Conservation (phyloP, 2,888 invertebrate genomes). For the Boloria euphrosyne region DNA sequence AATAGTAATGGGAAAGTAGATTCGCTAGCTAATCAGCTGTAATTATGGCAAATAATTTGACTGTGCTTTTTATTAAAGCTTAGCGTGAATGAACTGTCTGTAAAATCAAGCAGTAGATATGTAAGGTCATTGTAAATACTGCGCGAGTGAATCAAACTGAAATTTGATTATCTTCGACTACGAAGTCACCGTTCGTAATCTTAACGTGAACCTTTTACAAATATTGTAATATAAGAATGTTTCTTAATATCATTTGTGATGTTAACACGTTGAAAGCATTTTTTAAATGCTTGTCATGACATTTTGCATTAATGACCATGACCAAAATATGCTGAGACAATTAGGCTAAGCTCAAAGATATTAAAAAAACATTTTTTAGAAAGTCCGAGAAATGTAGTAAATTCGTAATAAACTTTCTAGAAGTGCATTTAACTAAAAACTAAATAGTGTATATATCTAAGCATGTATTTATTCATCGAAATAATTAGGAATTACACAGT, state of each 20-base stretch:
- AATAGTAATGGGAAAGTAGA: conserved; percentile 9
- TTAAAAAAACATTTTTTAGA: too few species aligned
- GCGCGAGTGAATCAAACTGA: conserved; percentile 17
- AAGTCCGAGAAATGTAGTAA: too few species aligned
- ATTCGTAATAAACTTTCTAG: too few species aligned
- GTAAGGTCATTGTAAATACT: conserved; percentile 33
- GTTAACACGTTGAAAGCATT: background rate
- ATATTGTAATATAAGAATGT: conserved; percentile 4
- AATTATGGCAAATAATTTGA: conserved; percentile 18
- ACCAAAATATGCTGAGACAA: background rate
- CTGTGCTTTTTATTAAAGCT: conserved; percentile 20
- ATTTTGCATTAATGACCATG: background rate
- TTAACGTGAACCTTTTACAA: conserved; percentile 1
- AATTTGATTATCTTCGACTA: too few species aligned
- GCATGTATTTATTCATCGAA: too few species aligned
- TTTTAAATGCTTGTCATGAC: conserved; percentile 5
- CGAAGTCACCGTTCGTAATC: conserved; percentile 5
- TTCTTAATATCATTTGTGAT: background rate
- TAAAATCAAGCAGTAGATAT: conserved; percentile 31
- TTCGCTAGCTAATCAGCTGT: conserved; percentile 26
- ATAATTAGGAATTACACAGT: too few species aligned
- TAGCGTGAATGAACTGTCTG: conserved; percentile 29
- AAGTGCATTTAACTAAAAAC: too few species aligned
- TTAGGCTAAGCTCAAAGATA: background rate
- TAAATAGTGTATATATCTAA: too few species aligned